Evolutionary conservation across 2,797 vertebrate species (phyloP).

Genomic region (Podarcis lilfordi): DNA sequence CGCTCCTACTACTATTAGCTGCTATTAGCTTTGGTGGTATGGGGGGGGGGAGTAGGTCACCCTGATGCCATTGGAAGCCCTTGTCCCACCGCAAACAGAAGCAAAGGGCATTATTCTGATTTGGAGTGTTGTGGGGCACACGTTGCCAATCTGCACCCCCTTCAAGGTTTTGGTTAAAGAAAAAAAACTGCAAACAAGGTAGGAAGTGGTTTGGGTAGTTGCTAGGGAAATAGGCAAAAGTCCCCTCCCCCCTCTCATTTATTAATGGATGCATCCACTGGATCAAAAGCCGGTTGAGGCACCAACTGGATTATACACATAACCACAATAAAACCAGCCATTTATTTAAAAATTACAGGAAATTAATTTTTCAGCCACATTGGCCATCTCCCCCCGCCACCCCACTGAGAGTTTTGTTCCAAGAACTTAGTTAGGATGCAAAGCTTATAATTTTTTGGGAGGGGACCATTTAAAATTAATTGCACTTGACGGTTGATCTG

Average conservation of each 20-base stretch:
- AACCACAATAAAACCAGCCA: too few relatives aligned
- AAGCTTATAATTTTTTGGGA: neutral
- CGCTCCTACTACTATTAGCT: neutral
- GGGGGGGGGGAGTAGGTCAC: neutral
- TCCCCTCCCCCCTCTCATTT: neutral
- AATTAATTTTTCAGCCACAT: neutral
- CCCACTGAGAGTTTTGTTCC: neutral
- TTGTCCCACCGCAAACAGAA: neutral
- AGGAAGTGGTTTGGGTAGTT: neutral
- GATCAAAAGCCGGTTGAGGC: neutral
- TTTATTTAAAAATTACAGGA: neutral
- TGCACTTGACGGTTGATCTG: neutral
- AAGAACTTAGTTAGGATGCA: neutral
- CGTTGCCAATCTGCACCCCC: too few relatives aligned
- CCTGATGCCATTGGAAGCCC: neutral
- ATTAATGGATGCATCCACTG: neutral
- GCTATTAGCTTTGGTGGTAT: neutral
- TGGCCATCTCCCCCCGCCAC: neutral
- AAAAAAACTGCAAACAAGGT: neutral
- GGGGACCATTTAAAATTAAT: neutral
- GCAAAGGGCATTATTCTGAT: too few relatives aligned
- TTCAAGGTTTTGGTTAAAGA: neutral
- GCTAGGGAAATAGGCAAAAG: neutral
- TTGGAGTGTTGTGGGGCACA: neutral
- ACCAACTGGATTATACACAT: neutral